Evolutionary conservation across 2,888 invertebrate species (phyloP), one percentile per base, ranked within the genome.

Genomic region (Tetramorium bicarinatum): DNA sequence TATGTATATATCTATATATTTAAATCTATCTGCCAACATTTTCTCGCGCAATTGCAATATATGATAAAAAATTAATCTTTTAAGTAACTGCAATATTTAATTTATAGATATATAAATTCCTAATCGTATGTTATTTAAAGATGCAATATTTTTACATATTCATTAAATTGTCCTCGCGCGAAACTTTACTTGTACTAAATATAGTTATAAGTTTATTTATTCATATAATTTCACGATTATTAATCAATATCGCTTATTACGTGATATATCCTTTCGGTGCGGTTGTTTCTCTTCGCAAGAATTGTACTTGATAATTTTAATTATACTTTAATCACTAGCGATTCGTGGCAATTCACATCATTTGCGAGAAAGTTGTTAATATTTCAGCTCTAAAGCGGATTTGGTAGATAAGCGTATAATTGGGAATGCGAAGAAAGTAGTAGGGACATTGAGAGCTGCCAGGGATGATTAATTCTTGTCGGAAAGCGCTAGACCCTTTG

Each of bases 391-490:
- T 85, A 85, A 89, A 87, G 87, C 86, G 85, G 86, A 88, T 88
- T 89, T 85, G 86, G 86, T 87, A 89, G 89, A 89, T 89, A 88
- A 92, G 89, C 91, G 91, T 90, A 92, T 91, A 93, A 93, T 93
- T 93, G 92, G 92, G 90, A 93, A 93, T 91, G 90, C 90, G 91
- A 92, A 88, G 91, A 92, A 92, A 93, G 91, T 92, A 90, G 90
- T 87, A 91, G 90, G 91, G 91, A 92, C 93, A 92, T 92, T 89
- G 92, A 91, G 91, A 89, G 90, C 90, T 92, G 92, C 91, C 91
- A 92, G 90, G 92, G 91, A 93, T 93, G 93, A 93, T 93, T 93
- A 93, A 93, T 93, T 92, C 90, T 90, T 88, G 87, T 85, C 83
- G 91, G 89, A 90, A 90, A 92, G 91, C 91, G 91, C 85, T 89